Percentiles rank a stretch among this genome's conserved stretches.
Evolutionary conservation across 1,140 invertebrate genomes (phyloP).

Genomic region (Drosophila malerkotliana): DNA sequence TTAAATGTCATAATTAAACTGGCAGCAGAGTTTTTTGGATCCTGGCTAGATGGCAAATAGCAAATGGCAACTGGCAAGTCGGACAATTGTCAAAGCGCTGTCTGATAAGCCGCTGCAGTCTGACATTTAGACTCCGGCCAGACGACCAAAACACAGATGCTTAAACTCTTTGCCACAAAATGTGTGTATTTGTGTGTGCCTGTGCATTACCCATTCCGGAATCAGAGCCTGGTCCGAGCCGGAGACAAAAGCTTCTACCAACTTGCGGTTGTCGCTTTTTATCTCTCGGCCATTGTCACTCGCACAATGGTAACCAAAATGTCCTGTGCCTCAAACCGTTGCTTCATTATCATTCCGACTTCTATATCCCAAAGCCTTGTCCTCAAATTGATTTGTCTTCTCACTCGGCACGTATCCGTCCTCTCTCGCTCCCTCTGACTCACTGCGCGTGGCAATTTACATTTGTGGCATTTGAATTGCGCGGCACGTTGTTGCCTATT

Average conservation of each 20-base stretch:
- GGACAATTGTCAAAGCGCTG: slow-evolving; percentile 49
- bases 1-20: slow-evolving; percentile 71
- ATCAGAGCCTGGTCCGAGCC: slow-evolving; percentile 15
- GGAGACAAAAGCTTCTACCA: slow-evolving; percentile 59
- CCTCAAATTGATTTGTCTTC: slow-evolving; percentile 75
- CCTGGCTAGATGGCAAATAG: slow-evolving; percentile 1
- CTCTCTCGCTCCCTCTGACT: background rate
- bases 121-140: slow-evolving; percentile 56
- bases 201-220: slow-evolving; percentile 30
- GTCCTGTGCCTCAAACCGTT: slow-evolving; percentile 23
- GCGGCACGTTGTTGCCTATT: slow-evolving; percentile 76
- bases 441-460: slow-evolving; percentile 59
- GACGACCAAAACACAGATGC: slow-evolving; percentile 51
- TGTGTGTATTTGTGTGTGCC: slow-evolving; percentile 3
- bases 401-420: slow-evolving; percentile 41
- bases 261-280: slow-evolving; percentile 74
- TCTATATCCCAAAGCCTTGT: slow-evolving; percentile 21
- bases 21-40: slow-evolving; percentile 12
- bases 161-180: slow-evolving; percentile 62
- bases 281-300: slow-evolving; percentile 70
- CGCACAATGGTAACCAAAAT: slow-evolving; percentile 64
- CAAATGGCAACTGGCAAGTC: slow-evolving; percentile 33
- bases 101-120: slow-evolving; percentile 52
- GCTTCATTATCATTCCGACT: slow-evolving; percentile 41
- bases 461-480: slow-evolving; percentile 76